Percentiles rank a stretch among this genome's conserved stretches.
These are phyloP conservation scores for Myiozetetes cayanensis DNA, from an alignment of 2,113 vertebrate species.

Conservation along the genomic window DNA sequence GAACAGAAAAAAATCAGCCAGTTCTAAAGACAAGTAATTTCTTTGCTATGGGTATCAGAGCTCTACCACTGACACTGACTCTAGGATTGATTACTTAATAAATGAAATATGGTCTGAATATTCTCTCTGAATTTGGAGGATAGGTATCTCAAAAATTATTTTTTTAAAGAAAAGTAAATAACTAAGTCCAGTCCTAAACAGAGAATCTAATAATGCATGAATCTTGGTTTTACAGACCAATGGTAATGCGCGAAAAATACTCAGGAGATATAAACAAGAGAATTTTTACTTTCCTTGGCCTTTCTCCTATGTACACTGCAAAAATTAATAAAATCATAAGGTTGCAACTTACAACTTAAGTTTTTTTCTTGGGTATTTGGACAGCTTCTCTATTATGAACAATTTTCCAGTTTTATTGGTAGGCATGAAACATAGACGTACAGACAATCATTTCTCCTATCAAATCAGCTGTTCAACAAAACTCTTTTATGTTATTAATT, in stretches of 20 bases:
- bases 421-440: not conserved
- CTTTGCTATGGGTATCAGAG: not conserved
- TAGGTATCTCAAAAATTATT: not conserved
- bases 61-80: not conserved
- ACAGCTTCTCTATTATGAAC: not conserved
- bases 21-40: not conserved
- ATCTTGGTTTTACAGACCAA: not conserved
- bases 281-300: not conserved
- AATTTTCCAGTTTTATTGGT: not conserved
- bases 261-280: not conserved
- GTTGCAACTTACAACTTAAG: not conserved
- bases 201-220: not conserved
- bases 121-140: not conserved
- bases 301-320: not conserved
- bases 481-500: not conserved
- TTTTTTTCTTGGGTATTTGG: not conserved
- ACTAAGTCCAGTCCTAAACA: not conserved
- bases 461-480: not conserved
- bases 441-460: not conserved
- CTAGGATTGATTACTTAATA: not conserved
- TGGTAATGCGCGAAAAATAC: not conserved
- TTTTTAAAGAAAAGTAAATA: not conserved
- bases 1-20: not conserved
- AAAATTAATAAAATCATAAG: not conserved
- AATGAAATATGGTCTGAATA: not conserved